phyloP scores from a whole-genome alignment of 2,113 vertebrate species.

The Megalops atlanticus region DNA sequence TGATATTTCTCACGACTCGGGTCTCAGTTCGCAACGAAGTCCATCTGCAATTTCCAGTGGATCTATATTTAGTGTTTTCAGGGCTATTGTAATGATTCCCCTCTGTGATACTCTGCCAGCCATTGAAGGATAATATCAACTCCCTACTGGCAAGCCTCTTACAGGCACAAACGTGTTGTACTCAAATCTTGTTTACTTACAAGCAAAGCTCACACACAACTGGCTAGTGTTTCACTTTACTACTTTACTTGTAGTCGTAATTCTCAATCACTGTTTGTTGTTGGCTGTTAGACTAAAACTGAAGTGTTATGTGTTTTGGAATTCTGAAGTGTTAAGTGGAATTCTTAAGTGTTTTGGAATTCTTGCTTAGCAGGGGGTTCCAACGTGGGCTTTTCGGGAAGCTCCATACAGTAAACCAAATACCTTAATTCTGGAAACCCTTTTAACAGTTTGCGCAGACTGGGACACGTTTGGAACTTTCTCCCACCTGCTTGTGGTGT shows the following conservation, averaged over 20 bases:
- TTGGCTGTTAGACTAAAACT: background rate
- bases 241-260: background rate
- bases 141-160: background rate
- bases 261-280: background rate
- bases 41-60: background rate
- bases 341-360: background rate
- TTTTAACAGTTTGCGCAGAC: background rate
- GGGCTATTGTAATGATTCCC: background rate
- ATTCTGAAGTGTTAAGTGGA: too few species aligned
- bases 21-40: background rate
- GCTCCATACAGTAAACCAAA: background rate
- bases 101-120: background rate
- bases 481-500: background rate
- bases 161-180: background rate
- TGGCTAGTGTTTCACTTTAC: background rate
- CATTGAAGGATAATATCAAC: background rate
- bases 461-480: background rate
- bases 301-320: background rate
- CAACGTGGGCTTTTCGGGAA: background rate
- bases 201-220: background rate
- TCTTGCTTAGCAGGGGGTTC: background rate
- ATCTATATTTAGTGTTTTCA: background rate
- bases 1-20: slow-evolving; percentile 27
- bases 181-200: background rate
- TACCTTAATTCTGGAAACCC: background rate